A percentile compares a stretch with the other conserved stretches of the same genome.
Evolutionary conservation across 2,888 invertebrate genomes (phyloP).

Genomic region (Acronicta alni): DNA sequence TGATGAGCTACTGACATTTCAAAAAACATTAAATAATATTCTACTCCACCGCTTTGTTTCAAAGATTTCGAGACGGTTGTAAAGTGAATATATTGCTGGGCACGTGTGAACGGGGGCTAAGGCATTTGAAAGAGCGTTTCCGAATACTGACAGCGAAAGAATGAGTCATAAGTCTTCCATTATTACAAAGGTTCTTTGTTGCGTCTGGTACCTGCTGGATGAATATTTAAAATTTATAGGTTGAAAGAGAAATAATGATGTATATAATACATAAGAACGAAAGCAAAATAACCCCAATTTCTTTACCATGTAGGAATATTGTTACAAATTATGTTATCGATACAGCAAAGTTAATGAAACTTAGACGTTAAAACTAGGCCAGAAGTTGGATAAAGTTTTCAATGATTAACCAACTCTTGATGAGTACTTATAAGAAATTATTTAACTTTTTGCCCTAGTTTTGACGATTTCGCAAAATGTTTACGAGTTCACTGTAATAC

Average conservation of each 20-base stretch:
- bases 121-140: conserved; percentile 61
- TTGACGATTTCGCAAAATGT: conserved; percentile 22
- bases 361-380: conserved; percentile 4
- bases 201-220: conserved; percentile 63
- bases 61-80: conserved; percentile 53
- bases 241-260: conserved; percentile 21
- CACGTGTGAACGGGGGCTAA: conserved; percentile 62
- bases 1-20: conserved; percentile 43
- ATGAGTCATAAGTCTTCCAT: conserved; percentile 70
- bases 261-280: not conserved
- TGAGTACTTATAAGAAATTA: conserved; percentile 3
- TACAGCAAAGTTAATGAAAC: conserved; percentile 5
- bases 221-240: conserved; percentile 43
- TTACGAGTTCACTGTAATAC: conserved; percentile 24
- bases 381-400: not conserved
- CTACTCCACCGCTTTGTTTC: conserved; percentile 43
- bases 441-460: conserved; percentile 5
- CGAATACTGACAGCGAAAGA: conserved; percentile 63
- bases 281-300: not conserved
- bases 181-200: conserved; percentile 64
- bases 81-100: conserved; percentile 56
- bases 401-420: not conserved
- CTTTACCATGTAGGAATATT: not conserved
- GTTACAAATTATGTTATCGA: conserved; percentile 2
- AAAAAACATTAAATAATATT: conserved; percentile 40